Evolutionary conservation across 2,888 invertebrate genomes (phyloP), one percentile per base, ranked within the genome.

Genomic region (Spodoptera exigua): DNA sequence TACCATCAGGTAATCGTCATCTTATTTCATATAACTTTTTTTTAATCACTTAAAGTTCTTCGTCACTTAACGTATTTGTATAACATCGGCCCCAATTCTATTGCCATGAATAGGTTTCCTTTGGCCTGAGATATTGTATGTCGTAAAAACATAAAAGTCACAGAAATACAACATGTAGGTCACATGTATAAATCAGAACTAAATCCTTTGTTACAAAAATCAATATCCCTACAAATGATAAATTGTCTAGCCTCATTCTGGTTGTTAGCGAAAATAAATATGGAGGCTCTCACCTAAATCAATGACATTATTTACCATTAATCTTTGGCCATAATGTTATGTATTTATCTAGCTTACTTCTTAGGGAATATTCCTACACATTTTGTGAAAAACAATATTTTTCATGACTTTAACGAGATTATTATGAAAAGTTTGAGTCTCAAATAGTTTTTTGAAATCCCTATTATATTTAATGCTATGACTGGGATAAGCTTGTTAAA

Each of bases 161-260:
- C 45, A 34, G 40, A 27, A 48, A 51, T 3, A 10, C n/a, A 39
- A 21, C 7, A 44, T 64, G 13, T 67, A 53, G 65, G 49, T 46
- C 57, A 45, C 17, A 45, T 18, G 21, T 32, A 47, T 36, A 49
- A 35, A 35, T 58, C 17, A 13, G 16, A 56, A 16, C 9, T 43
- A 61, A 40, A 34, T n/a, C 43, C 40, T 47, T 63, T 63, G 47
- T 47, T 17, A 21, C 64, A 14, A 44, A 55, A 67, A 70, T 59
- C 60, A 40, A 48, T 62, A 49, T 27, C 7, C 7, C 18, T 12
- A 18, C 35, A 35, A 53, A 63, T 66, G 54, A 68, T 55, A 52
- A 66, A 72, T 59, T 46, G 47, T 13, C 13, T 47, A 51, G 40
- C 49, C 43, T 59, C 67, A 46, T 51, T 35, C 44, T 49, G 43